Evolutionary conservation across 2,888 invertebrate genomes (phyloP), one percentile per base, ranked within the genome.

Genomic region (Aleiodes alternator): DNA sequence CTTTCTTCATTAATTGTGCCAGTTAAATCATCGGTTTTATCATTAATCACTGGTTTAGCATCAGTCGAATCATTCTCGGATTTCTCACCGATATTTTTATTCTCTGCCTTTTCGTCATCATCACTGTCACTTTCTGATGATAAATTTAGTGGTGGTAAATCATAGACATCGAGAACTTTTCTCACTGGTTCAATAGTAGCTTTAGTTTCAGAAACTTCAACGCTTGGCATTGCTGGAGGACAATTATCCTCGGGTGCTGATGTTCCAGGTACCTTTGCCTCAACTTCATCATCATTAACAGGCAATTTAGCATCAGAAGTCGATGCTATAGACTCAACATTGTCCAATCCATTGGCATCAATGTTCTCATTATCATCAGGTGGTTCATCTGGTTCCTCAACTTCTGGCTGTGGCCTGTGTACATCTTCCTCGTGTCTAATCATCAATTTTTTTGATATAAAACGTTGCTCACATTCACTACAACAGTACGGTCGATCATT

Each of bases 121-220:
- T 95, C 95, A 79, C 94, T 95, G 83, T 96, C 96, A 87, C 96
- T 96, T 84, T 96, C 96, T 0, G 96, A 96, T 1, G 91, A 91
- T 56, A 96, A 91, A 91, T 96, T 96, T 56, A 96, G 90, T 3
- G 95, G 96, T 3, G 96, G 96, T 72, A 96, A 90, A 90, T 96
- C 93, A 79, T 92, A 91, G 1, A 94, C 91, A 84, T 94, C 94
- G 4, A 93, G 92, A 70, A 92, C 92, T 74, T 86, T 89, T 70
- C 86, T 89, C 9, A 85, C 80, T 5, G 87, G 83, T 80, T 92
- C 91, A 38, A 90, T 82, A 43, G 82, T 79, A 29, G 78, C 77
- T 78, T 82, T 85, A 38, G 29, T 72, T 14, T 80, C 83, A 51
- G 83, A 82, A 0, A 68, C 61, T 8, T 85, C 83, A 38, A 75